Evolutionary conservation across 2,888 invertebrate genomes (phyloP), one percentile per base, ranked within the genome.

Genomic region (Creontiades dilutus): DNA sequence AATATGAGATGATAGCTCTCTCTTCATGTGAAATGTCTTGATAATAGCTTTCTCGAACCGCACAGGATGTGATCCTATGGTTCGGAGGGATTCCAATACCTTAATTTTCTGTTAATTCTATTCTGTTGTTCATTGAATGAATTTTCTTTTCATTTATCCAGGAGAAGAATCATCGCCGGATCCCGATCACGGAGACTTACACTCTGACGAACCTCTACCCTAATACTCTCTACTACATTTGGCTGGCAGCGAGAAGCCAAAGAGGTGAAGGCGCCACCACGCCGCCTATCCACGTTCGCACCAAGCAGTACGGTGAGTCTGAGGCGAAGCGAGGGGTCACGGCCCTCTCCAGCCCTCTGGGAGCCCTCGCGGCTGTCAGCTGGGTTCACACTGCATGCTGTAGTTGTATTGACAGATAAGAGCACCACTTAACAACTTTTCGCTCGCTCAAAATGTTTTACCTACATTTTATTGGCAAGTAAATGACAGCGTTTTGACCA

Each of bases 221-320:
- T 52, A 98, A 99, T 94, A 99, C 99, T 14, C 94, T 98, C 92
- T 99, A 99, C 95, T 98, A 98, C 94, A 97, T 99, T 93, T 98
- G 99, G 97, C 94, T 99, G 92, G 98, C 99, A 16, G 99, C 99
- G 90, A 95, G 97, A 92, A 98, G 98, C 19, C 96, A 97, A 92
- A 95, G 97, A 91, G 99, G 99, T 14, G 99, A 98, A 94, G 99
- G 99, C 19, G 98, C 98, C 52, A 97, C 98, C 89, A 99, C 99
- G 19, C 98, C 98, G 61, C 97, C 98, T 16, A 97, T 98, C 92
- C 97, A 98, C 92, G 98, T 98, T 92, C 96, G 97, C 94, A 99
- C 99, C 87, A 98, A 98, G 94, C 98, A 98, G 96, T 99, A 98
- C 95, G 98, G 99, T 99, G 97, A 97, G 98, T 92, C 23, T 46